Conservation (phyloP, 1,140 invertebrate species). For the Melipona quadrifasciata region DNA sequence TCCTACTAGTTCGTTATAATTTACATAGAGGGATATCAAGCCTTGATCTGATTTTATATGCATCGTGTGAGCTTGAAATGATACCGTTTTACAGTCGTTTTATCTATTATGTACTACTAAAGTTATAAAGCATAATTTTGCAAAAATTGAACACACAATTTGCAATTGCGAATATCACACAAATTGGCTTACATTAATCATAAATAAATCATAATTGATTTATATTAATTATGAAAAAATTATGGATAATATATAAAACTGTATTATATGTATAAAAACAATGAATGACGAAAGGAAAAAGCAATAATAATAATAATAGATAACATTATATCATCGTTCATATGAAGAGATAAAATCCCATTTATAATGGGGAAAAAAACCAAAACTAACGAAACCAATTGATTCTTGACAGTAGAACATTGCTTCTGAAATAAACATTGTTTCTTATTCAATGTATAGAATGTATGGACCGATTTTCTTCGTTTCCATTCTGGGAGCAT, state of each 20-base stretch:
- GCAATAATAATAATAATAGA: neutral
- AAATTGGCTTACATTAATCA: neutral
- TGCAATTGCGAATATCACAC: neutral
- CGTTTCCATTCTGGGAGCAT: constrained; percentile 33
- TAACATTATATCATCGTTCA: neutral
- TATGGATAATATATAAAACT: neutral
- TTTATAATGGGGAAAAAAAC: neutral
- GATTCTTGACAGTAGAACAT: neutral
- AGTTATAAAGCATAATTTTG: neutral
- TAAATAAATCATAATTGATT: neutral
- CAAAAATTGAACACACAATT: neutral
- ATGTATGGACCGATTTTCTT: constrained; percentile 55
- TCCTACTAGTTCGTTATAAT: constrained; percentile 17
- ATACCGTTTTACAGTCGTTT: constrained; percentile 28
- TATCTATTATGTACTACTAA: constrained; percentile 2
- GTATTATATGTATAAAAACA: too few relatives aligned
- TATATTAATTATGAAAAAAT: neutral
- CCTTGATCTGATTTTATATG: constrained; percentile 30
- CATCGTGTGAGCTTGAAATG: constrained; percentile 14
- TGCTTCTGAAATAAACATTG: neutral
- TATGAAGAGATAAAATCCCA: neutral
- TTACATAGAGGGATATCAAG: constrained; percentile 5
- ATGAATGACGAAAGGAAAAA: neutral
- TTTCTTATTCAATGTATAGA: constrained; percentile 38
- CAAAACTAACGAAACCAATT: neutral